Evolutionary conservation across 1,140 invertebrate genomes (phyloP).

Genomic region (Brevipalpus yothersi): DNA sequence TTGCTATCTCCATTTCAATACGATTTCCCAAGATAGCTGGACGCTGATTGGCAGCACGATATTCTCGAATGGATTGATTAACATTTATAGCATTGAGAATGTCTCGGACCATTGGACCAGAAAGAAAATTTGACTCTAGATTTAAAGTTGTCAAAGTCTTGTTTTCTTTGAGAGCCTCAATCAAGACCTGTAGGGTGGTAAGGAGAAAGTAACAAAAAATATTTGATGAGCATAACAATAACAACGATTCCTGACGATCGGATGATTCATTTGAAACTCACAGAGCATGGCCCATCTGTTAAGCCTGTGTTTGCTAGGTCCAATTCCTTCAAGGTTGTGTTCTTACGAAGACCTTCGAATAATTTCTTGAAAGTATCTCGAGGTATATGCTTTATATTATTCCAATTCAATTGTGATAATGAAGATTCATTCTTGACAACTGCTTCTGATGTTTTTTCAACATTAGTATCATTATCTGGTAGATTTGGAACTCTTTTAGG

Average conservation of each 20-base stretch:
- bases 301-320: constrained; percentile 79
- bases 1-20: constrained; percentile 91
- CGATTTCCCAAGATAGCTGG: constrained; percentile 83
- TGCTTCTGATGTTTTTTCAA: constrained; percentile 64
- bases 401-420: constrained; percentile 73
- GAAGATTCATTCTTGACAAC: constrained; percentile 52
- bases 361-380: constrained; percentile 77
- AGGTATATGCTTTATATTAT: constrained; percentile 97
- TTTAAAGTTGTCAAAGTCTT: constrained; percentile 65
- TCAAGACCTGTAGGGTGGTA: constrained; percentile 23
- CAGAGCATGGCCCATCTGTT: constrained; percentile 53
- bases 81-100: constrained; percentile 59
- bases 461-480: constrained; percentile 78
- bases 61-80: constrained; percentile 66
- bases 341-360: constrained; percentile 61
- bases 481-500: constrained; percentile 56
- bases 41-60: constrained; percentile 85
- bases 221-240: neutral
- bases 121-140: constrained; percentile 86
- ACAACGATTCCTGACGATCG: neutral
- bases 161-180: constrained; percentile 62
- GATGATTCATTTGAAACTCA: constrained; percentile 12
- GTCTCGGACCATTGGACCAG: constrained; percentile 42
- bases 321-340: constrained; percentile 71
- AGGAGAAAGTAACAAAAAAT: neutral